Evolutionary conservation across 2,888 invertebrate genomes (phyloP).

Genomic region (Aleiodes alternator): DNA sequence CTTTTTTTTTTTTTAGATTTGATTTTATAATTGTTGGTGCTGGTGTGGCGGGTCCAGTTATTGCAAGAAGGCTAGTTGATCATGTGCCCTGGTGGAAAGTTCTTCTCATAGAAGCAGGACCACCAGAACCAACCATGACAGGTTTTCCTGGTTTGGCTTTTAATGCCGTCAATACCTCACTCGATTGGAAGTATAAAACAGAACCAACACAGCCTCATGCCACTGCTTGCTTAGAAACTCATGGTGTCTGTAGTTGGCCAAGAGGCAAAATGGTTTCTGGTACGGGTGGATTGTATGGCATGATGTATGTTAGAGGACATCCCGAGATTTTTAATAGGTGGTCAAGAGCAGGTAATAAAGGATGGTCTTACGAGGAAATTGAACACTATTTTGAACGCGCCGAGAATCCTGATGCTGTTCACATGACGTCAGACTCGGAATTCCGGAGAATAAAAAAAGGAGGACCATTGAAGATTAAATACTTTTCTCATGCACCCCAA

Average conservation of each 20-base stretch:
- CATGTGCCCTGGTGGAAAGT: slow-evolving; percentile 73
- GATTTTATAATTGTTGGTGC: slow-evolving; percentile 76
- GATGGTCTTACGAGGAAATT: slow-evolving; percentile 79
- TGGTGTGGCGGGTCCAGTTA: slow-evolving; percentile 76
- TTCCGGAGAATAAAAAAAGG: slow-evolving; percentile 51
- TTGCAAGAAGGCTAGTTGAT: slow-evolving; percentile 76
- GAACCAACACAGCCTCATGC: slow-evolving; percentile 74
- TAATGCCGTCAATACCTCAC: slow-evolving; percentile 69
- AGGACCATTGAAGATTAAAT: slow-evolving; percentile 69
- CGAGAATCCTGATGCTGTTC: slow-evolving; percentile 72
- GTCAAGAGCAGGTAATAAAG: slow-evolving; percentile 77
- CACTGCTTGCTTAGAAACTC: slow-evolving; percentile 69
- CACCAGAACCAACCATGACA: slow-evolving; percentile 75
- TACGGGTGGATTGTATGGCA: slow-evolving; percentile 80
- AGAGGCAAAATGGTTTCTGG: slow-evolving; percentile 80
- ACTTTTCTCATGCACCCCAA: slow-evolving; percentile 68
- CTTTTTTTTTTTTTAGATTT: slow-evolving; percentile 63
- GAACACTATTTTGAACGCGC: slow-evolving; percentile 77
- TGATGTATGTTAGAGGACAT: slow-evolving; percentile 80
- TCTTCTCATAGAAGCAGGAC: slow-evolving; percentile 75
- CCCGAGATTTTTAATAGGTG: slow-evolving; percentile 78
- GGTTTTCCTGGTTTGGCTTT: slow-evolving; percentile 73
- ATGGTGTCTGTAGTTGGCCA: slow-evolving; percentile 75
- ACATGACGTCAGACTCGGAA: slow-evolving; percentile 59
- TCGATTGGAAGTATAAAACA: slow-evolving; percentile 77